Evolutionary conservation across 2,797 vertebrate genomes (phyloP).

Genomic region (Coregonus ussuriensis): DNA sequence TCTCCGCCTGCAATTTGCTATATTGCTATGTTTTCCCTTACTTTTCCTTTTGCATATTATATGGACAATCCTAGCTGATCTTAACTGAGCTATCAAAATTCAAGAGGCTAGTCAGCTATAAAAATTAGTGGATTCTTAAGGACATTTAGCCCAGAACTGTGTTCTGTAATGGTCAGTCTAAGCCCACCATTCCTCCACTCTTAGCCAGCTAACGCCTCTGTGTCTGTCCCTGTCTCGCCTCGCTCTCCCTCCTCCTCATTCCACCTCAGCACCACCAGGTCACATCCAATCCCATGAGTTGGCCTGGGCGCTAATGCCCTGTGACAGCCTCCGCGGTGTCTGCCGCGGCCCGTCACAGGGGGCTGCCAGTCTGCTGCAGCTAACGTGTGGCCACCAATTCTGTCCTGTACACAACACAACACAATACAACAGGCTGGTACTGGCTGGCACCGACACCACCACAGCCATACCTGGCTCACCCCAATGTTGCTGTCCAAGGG

Average conservation of each 20-base stretch:
- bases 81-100: neutral
- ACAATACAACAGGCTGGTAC: neutral
- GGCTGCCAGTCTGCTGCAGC: neutral
- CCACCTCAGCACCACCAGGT: neutral
- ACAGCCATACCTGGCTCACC: neutral
- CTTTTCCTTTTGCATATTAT: neutral
- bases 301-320: neutral
- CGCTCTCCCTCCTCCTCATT: neutral
- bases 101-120: neutral
- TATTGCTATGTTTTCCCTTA: neutral
- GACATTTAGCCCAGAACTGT: neutral
- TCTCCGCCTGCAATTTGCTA: no score
- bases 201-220: neutral
- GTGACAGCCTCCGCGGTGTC: neutral
- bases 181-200: neutral
- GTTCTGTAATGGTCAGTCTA: neutral
- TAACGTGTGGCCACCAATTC: neutral
- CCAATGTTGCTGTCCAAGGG: neutral
- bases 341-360: neutral
- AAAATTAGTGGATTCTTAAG: neutral
- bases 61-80: neutral
- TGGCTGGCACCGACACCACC: neutral
- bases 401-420: neutral
- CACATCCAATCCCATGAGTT: neutral
- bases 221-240: neutral